These are phyloP conservation scores for Phrynosoma blainvillii DNA, from an alignment of 2,113 vertebrate genomes.

Conservation along the genomic window DNA sequence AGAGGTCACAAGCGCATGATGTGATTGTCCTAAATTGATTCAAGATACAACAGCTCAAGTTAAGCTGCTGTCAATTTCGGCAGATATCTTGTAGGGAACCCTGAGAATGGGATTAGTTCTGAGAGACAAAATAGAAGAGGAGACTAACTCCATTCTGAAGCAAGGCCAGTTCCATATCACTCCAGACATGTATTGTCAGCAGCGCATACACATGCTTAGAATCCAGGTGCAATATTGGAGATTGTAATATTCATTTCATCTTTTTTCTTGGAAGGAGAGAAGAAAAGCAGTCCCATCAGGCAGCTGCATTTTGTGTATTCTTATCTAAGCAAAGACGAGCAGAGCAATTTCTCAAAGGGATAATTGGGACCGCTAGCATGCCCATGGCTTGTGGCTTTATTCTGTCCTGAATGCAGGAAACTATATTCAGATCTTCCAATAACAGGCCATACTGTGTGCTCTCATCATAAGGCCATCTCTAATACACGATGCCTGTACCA, in stretches of 20 bases:
- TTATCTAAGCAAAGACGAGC: conserved; percentile 26
- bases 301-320: conserved; percentile 27
- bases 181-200: not conserved
- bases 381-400: conserved; percentile 33
- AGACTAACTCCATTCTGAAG: not conserved
- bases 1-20: not conserved
- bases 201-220: not conserved
- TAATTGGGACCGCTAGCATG: not conserved
- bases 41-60: not conserved
- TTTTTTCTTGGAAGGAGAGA: not conserved
- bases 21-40: not conserved
- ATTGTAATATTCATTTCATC: not conserved
- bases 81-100: not conserved
- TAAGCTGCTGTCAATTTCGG: not conserved
- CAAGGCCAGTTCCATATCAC: not conserved
- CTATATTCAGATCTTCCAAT: conserved; percentile 20
- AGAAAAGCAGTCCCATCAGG: conserved; percentile 12
- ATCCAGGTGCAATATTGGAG: not conserved
- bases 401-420: not conserved
- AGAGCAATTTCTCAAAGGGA: conserved; percentile 25
- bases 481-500: not conserved
- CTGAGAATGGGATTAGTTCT: not conserved
- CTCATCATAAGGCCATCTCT: conserved; percentile 17
- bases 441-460: not conserved
- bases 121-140: not conserved